phyloP scores from a whole-genome alignment of 1,140 invertebrate genomes.

The Lineus longissimus region DNA sequence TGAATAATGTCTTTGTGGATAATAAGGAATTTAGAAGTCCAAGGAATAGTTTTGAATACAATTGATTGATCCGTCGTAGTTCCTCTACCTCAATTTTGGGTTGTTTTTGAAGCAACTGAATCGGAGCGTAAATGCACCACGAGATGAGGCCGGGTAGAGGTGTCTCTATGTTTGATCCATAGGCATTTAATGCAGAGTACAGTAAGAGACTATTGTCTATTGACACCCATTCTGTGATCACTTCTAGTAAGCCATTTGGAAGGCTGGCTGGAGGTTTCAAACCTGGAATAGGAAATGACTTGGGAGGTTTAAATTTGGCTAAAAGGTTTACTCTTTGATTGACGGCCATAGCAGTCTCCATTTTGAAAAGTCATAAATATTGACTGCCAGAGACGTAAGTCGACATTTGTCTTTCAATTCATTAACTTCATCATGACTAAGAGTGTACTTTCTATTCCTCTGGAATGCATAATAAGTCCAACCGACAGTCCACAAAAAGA shows the following conservation, averaged over 20 bases:
- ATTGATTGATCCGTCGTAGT: not conserved
- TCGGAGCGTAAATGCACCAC: not conserved
- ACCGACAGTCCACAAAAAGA: too few relatives aligned
- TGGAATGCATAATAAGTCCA: too few relatives aligned
- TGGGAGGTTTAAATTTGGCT: not conserved
- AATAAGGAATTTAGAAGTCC: not conserved
- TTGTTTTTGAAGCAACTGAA: not conserved
- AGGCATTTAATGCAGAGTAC: not conserved
- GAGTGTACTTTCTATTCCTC: too few relatives aligned
- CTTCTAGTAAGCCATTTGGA: not conserved
- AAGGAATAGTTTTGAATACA: not conserved
- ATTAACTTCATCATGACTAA: too few relatives aligned
- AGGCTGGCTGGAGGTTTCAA: not conserved
- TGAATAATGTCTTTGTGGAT: not conserved
- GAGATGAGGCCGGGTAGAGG: not conserved
- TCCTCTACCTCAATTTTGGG: not conserved
- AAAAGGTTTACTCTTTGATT: not conserved
- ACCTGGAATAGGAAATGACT: not conserved
- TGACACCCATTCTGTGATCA: not conserved
- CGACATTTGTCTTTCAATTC: too few relatives aligned
- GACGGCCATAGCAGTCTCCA: not conserved
- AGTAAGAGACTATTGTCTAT: not conserved
- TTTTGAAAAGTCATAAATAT: too few relatives aligned
- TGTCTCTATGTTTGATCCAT: not conserved
- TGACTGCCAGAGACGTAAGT: too few relatives aligned